Evolutionary conservation across 2,888 invertebrate genomes (phyloP).

Genomic region (Polyommatus icarus): DNA sequence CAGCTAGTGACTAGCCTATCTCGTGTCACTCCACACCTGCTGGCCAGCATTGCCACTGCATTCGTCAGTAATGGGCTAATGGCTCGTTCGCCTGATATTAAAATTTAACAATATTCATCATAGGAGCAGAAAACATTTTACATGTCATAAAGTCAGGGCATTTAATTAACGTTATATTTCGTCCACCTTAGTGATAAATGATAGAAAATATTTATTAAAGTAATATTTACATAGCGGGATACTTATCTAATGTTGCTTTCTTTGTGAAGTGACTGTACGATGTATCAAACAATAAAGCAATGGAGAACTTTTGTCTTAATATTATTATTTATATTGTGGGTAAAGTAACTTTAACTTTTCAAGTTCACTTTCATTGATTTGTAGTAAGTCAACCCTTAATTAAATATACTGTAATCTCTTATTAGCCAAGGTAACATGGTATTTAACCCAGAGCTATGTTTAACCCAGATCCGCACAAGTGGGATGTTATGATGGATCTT

Average conservation of each 20-base stretch:
- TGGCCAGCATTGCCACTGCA: conserved; percentile 17
- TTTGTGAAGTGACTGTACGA: too few relatives aligned
- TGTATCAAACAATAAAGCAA: too few relatives aligned
- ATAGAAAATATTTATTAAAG: neutral
- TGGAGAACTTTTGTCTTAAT: too few relatives aligned
- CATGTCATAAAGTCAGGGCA: neutral
- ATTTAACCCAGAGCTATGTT: too few relatives aligned
- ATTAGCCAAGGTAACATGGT: neutral
- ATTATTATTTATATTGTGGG: neutral
- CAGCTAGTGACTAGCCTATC: conserved; percentile 7
- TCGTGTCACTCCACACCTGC: conserved; percentile 28
- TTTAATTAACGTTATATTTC: neutral
- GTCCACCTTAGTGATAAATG: neutral
- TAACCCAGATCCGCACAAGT: too few relatives aligned
- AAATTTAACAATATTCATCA: conserved; percentile 21
- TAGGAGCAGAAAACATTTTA: neutral
- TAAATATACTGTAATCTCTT: neutral
- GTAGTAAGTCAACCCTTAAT: neutral
- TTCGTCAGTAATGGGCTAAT: conserved; percentile 23
- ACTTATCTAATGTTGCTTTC: neutral
- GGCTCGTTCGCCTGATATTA: conserved; percentile 23
- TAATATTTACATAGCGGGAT: neutral
- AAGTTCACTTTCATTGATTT: neutral
- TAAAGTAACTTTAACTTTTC: neutral
- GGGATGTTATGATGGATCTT: neutral